Conservation (phyloP, 2,113 vertebrate species). For the Urocitellus parryii region DNA sequence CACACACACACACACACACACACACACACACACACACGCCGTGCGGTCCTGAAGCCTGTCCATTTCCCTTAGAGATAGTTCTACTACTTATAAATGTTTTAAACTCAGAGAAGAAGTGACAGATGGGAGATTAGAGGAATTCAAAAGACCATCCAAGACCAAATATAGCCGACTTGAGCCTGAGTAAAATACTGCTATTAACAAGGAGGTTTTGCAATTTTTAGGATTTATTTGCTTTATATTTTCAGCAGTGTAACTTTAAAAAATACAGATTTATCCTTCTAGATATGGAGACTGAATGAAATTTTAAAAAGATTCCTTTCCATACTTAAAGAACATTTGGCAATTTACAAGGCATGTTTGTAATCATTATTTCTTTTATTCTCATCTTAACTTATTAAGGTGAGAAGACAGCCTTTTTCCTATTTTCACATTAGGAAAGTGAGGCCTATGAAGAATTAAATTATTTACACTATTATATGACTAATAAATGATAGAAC, state of each 20-base stretch:
- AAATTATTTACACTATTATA: neutral
- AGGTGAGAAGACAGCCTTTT: neutral
- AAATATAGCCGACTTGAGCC: neutral
- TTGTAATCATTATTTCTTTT: neutral
- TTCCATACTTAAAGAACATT: neutral
- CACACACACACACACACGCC: neutral
- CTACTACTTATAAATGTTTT: neutral
- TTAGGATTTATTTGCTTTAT: neutral
- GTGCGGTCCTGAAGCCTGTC: neutral
- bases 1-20: neutral
- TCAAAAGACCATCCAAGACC: neutral
- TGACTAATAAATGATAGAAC: neutral
- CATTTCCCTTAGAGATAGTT: neutral
- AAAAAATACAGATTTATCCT: neutral
- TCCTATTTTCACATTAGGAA: neutral
- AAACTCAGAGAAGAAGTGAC: conserved; percentile 3
- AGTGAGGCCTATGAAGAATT: neutral
- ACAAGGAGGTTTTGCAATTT: neutral
- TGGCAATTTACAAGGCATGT: neutral
- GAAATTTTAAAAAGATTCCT: neutral
- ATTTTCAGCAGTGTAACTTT: neutral
- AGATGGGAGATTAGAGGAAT: neutral
- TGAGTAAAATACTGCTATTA: neutral
- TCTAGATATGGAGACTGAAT: neutral
- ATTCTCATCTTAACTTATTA: neutral